Evolutionary conservation across 2,888 invertebrate species (phyloP).

Genomic region (Hofmannophila pseudospretella): DNA sequence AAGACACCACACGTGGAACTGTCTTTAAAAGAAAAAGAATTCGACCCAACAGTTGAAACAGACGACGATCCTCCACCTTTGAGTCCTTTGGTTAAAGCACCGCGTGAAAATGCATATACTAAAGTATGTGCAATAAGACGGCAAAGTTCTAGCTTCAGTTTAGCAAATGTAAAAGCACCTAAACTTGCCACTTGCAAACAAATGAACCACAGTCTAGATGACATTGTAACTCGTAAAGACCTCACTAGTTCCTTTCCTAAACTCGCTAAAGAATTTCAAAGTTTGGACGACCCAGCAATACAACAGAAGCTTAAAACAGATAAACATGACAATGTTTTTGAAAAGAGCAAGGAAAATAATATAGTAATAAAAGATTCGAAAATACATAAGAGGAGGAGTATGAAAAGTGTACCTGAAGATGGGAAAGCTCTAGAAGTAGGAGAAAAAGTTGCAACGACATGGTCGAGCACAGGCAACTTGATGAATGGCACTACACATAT

Average conservation of each 20-base stretch:
- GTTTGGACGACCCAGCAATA: slow-evolving; percentile 80
- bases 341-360: slow-evolving; percentile 32
- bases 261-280: slow-evolving; percentile 81
- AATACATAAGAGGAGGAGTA: slow-evolving; percentile 36
- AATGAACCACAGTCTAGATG: slow-evolving; percentile 87
- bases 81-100: slow-evolving; percentile 84
- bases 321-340: slow-evolving; percentile 30
- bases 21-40: slow-evolving; percentile 82
- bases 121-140: slow-evolving; percentile 92
- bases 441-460: slow-evolving; percentile 27
- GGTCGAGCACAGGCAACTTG: slow-evolving; percentile 55
- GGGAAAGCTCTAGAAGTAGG: slow-evolving; percentile 35
- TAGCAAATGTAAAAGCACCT: slow-evolving; percentile 76
- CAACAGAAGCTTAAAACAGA: slow-evolving; percentile 40
- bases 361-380: slow-evolving; percentile 36
- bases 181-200: slow-evolving; percentile 78
- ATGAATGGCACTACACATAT: slow-evolving; percentile 41
- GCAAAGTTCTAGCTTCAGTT: slow-evolving; percentile 89
- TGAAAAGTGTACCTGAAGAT: slow-evolving; percentile 63
- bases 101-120: slow-evolving; percentile 91
- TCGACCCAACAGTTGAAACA: slow-evolving; percentile 71
- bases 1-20: slow-evolving; percentile 82
- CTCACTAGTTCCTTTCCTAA: slow-evolving; percentile 58
- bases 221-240: slow-evolving; percentile 74
- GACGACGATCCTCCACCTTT: slow-evolving; percentile 80